phyloP scores from a whole-genome alignment of 2,888 invertebrate species.

The Leptinotarsa peninsularis region DNA sequence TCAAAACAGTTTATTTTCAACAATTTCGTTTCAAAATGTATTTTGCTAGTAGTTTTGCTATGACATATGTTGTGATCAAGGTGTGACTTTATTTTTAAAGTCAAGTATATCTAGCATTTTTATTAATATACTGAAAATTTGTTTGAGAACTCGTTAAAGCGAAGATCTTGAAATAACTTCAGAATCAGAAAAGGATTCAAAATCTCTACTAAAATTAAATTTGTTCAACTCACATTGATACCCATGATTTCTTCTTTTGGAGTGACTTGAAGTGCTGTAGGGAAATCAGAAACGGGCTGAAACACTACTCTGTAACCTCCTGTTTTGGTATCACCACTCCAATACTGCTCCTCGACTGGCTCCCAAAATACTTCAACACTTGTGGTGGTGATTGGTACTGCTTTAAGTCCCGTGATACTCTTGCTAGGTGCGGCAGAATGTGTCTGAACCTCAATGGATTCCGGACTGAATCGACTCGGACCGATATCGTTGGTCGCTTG shows the following conservation, averaged over 20 bases:
- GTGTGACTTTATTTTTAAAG: no score
- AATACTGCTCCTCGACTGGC: conserved; percentile 79
- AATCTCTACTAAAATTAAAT: neutral
- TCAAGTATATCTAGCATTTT: no score
- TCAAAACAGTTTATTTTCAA: no score
- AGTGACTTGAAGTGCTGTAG: conserved; percentile 84
- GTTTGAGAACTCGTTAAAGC: no score
- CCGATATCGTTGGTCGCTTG: conserved; percentile 97
- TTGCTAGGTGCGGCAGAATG: conserved; percentile 91
- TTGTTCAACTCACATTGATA: conserved; percentile 73
- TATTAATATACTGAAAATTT: no score
- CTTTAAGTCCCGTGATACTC: conserved; percentile 76
- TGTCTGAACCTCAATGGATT: conserved; percentile 88
- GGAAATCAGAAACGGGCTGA: conserved; percentile 90
- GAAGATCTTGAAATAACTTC: no score
- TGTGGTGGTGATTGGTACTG: conserved; percentile 93
- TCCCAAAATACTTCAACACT: conserved; percentile 95
- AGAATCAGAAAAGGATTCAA: no score
- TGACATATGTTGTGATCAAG: no score
- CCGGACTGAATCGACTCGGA: conserved; percentile 90
- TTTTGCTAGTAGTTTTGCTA: no score
- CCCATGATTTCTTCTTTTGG: conserved; percentile 88
- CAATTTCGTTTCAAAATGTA: no score
- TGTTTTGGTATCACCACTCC: conserved; percentile 90
- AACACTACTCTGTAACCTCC: conserved; percentile 92